Evolutionary conservation across 2,888 invertebrate genomes (phyloP).

Genomic region (Pinctada fucata): DNA sequence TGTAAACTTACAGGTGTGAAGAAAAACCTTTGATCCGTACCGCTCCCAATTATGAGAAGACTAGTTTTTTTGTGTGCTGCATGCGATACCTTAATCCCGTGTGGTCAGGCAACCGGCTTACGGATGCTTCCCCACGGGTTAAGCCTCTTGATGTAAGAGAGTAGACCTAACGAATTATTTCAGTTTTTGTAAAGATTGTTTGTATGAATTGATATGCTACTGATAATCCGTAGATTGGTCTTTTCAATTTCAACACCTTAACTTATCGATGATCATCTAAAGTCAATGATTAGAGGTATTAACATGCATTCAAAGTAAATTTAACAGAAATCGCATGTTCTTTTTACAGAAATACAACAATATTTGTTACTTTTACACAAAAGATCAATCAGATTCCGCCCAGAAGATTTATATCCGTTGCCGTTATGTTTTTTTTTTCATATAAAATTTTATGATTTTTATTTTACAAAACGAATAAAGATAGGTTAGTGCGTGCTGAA

Average conservation of each 20-base stretch:
- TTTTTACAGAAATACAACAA: too few species aligned
- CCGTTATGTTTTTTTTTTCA: too few species aligned
- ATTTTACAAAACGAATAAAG: too few species aligned
- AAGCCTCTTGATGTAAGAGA: conserved; percentile 9
- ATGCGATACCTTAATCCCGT: background rate
- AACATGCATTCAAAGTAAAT: too few species aligned
- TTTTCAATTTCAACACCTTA: background rate
- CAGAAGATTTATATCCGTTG: too few species aligned
- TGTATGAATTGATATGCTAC: background rate
- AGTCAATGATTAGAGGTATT: too few species aligned
- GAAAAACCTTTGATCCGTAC: conserved; percentile 24
- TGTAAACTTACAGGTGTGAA: conserved; percentile 29
- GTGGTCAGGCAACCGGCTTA: conserved; percentile 23
- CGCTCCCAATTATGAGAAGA: background rate
- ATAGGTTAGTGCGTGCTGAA: too few species aligned
- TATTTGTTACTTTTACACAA: too few species aligned
- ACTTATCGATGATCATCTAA: background rate
- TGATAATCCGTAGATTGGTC: background rate
- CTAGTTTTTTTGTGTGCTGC: background rate
- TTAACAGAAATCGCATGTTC: too few species aligned
- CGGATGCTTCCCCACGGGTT: conserved; percentile 7
- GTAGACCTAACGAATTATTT: background rate
- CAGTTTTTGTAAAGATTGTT: background rate
- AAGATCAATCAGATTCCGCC: too few species aligned
- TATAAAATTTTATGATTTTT: too few species aligned